Conservation (phyloP, 2,797 vertebrate species). For the Rhadinocentrus ornatus region DNA sequence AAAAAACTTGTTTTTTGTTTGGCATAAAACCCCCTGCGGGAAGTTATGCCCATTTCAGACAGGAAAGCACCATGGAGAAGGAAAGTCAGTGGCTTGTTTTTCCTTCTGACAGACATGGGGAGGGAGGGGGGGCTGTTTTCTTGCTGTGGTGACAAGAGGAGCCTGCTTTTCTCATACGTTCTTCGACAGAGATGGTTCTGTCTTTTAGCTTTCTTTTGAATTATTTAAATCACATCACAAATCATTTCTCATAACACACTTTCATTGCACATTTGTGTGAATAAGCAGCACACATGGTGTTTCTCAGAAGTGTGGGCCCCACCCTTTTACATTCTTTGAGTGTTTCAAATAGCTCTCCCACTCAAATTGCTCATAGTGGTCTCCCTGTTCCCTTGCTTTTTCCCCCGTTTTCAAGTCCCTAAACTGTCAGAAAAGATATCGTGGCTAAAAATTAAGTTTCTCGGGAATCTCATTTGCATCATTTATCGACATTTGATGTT, state of each 20-base stretch:
- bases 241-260: slow-evolving; percentile 25
- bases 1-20: slow-evolving; percentile 1
- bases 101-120: slow-evolving; percentile 43
- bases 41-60: slow-evolving; percentile 53
- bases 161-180: slow-evolving; percentile 32
- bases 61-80: slow-evolving; percentile 42
- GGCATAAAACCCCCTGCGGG: slow-evolving; percentile 39
- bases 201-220: slow-evolving; percentile 50
- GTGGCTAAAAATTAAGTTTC: slow-evolving; percentile 31
- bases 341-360: slow-evolving; percentile 69
- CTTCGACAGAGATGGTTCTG: slow-evolving; percentile 36
- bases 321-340: slow-evolving; percentile 78
- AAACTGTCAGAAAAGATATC: slow-evolving; percentile 22
- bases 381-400: slow-evolving; percentile 9
- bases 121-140: slow-evolving; percentile 40
- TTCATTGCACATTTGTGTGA: slow-evolving; percentile 27
- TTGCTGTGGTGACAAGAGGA: slow-evolving; percentile 53
- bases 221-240: slow-evolving; percentile 60
- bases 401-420: slow-evolving; percentile 2
- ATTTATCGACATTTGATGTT: slow-evolving; percentile 46
- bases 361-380: slow-evolving; percentile 22
- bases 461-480: slow-evolving; percentile 27
- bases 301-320: slow-evolving; percentile 60
- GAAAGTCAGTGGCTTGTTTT: slow-evolving; percentile 64
- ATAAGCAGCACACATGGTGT: slow-evolving; percentile 20